Base-by-base conservation (phyloP, 2,888 invertebrate genomes). In the Laspeyria flexula region DNA sequence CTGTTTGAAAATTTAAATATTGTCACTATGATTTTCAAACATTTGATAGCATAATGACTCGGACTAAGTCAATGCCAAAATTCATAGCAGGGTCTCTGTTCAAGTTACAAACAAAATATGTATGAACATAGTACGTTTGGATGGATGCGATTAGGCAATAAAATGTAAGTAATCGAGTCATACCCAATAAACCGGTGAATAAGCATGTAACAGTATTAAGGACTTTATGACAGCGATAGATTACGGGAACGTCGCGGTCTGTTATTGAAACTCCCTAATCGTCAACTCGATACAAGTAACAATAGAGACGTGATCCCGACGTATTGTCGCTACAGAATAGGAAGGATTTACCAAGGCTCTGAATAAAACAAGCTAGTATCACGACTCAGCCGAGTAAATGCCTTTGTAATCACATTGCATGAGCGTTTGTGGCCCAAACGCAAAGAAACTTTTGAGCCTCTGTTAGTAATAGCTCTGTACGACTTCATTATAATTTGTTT, bases 291-390 rank as follows among this genome's bases (percentile, higher is more conserved):
- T 86, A 83, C 75, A 72, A 66, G 61, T 81, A 78, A 88, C 88
- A 88, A 88, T 81, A 63, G 84, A 47, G 74, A 63, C 63, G 67
- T 83, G 86, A 86, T 85, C 85, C 80, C 70, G 49, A 69, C 65
- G 81, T 77, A 88, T 88, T 89, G 88, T 88, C 77, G 80, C 73
- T 65, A 71, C 72, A 86, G 87, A 88, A 89, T 87, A 73, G 82
- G 74, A 85, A 79, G 87, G 89, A 86, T 89, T 88, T 89, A 77
- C 80, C 65, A 65, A 79, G 74, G 74, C 76, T 78, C 73, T 75
- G 85, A 85, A 88, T 88, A 82, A 88, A 87, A 86, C 86, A 87
- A 85, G 79, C 79, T 73, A 71, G 75, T 75, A 69, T 77, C 79
- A 78, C 75, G 78, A 75, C 75, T 82, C 75, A 69, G 63, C 70